Percentiles rank a stretch among this genome's conserved stretches.
Evolutionary conservation across 2,888 invertebrate species (phyloP).

Genomic region (Drosophila neutralis): DNA sequence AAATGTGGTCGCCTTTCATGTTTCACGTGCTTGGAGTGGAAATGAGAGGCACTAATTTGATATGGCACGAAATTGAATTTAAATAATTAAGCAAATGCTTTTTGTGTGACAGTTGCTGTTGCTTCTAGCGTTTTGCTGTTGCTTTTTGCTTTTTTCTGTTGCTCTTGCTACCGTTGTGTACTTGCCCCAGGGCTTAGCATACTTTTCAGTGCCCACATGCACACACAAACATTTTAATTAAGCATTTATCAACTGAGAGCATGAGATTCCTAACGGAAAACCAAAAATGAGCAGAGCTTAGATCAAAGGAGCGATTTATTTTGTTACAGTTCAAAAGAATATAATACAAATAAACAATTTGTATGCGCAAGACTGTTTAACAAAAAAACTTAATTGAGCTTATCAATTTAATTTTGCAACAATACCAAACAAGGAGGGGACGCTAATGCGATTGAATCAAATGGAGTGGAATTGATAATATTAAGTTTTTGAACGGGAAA

Average conservation of each 20-base stretch:
- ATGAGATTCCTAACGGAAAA: constrained; percentile 1
- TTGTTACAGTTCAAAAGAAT: background rate
- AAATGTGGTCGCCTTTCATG: constrained; percentile 19
- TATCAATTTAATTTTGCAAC: background rate
- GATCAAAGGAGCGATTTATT: constrained; percentile 31
- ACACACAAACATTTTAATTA: constrained; percentile 39
- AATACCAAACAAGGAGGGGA: background rate
- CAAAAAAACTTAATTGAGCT: background rate
- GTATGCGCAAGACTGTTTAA: background rate
- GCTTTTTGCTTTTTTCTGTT: background rate
- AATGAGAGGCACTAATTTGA: constrained; percentile 77
- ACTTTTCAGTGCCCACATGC: constrained; percentile 48
- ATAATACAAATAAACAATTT: background rate
- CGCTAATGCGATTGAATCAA: background rate
- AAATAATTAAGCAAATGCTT: constrained; percentile 71
- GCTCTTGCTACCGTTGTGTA: constrained; percentile 9
- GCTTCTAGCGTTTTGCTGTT: background rate
- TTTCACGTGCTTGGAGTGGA: constrained; percentile 60
- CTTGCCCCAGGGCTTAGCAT: constrained; percentile 47
- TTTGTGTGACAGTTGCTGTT: constrained; percentile 35
- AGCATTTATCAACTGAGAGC: constrained; percentile 36
- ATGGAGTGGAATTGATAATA: background rate
- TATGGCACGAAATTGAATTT: constrained; percentile 76
- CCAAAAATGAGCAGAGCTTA: background rate
- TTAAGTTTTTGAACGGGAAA: background rate